These are phyloP conservation scores for Toxostoma redivivum DNA, from an alignment of 2,113 vertebrate genomes.

Conservation along the genomic window DNA sequence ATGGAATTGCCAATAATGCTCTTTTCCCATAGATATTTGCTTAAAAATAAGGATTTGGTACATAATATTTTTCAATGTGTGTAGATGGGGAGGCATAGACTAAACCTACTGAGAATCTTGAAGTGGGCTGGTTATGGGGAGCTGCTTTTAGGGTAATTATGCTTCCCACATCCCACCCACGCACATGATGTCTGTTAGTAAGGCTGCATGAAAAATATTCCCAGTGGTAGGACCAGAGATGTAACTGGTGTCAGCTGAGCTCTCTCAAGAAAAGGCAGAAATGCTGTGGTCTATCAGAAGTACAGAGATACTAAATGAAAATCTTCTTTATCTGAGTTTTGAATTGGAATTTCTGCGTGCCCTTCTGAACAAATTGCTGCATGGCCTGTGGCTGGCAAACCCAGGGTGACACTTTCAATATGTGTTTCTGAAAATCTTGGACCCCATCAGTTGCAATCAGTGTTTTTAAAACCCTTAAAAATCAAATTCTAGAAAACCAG, in stretches of 20 bases:
- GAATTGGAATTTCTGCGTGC: background rate
- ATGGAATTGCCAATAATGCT: background rate
- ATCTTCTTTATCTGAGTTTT: background rate
- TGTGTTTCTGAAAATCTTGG: background rate
- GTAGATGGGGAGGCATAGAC: background rate
- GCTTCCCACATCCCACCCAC: background rate
- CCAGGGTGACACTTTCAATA: background rate
- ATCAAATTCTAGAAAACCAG: background rate
- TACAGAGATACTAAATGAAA: background rate
- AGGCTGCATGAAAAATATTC: background rate
- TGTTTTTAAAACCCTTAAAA: background rate
- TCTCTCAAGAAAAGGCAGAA: background rate
- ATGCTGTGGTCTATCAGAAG: background rate
- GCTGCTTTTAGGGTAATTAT: background rate
- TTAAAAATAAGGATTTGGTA: background rate
- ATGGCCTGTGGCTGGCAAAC: background rate
- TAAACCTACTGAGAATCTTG: background rate
- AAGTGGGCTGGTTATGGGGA: background rate
- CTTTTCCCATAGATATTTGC: background rate
- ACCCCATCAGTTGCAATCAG: background rate
- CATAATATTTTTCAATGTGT: background rate
- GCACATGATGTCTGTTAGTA: accelerated
- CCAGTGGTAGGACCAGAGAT: background rate
- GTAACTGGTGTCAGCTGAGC: background rate
- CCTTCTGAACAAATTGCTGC: background rate